A percentile compares a stretch with the other conserved stretches of the same genome.
These are phyloP conservation scores for Zaprionus africanus DNA, from an alignment of 1,140 invertebrate genomes.

Conservation along the genomic window DNA sequence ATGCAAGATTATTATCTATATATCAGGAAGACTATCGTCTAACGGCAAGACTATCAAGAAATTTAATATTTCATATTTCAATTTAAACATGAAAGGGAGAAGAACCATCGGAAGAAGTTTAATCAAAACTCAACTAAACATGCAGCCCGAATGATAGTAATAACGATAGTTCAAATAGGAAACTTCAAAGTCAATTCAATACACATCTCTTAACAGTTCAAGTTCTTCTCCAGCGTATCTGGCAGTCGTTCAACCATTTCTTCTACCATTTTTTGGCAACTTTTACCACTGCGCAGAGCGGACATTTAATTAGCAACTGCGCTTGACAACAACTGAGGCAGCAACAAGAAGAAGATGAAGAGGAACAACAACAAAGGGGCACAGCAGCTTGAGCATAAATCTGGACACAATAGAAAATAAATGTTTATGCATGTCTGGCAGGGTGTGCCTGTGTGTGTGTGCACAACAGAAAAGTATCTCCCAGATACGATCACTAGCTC, in stretches of 20 bases:
- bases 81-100: too few species aligned
- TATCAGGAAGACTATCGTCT: too few species aligned
- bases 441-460: conserved; percentile 32
- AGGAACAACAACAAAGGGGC: conserved; percentile 9
- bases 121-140: not conserved
- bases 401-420: conserved; percentile 58
- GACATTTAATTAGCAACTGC: conserved; percentile 68
- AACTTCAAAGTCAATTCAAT: not conserved
- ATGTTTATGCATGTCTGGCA: conserved; percentile 32
- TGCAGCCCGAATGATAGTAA: not conserved
- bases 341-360: conserved; percentile 9
- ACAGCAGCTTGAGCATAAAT: conserved; percentile 64
- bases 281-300: conserved; percentile 20
- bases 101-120: not conserved
- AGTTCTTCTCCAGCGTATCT: conserved; percentile 3
- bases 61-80: too few species aligned
- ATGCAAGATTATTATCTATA: too few species aligned
- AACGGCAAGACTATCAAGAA: too few species aligned
- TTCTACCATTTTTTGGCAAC: not conserved
- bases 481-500: conserved; percentile 75
- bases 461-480: conserved; percentile 68
- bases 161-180: not conserved
- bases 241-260: not conserved
- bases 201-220: not conserved
- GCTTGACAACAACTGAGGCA: conserved; percentile 54